Percentiles rank a stretch among this genome's conserved stretches.
Conservation (phyloP, 2,888 invertebrate genomes). For the Zygothrica quintamaculata region DNA sequence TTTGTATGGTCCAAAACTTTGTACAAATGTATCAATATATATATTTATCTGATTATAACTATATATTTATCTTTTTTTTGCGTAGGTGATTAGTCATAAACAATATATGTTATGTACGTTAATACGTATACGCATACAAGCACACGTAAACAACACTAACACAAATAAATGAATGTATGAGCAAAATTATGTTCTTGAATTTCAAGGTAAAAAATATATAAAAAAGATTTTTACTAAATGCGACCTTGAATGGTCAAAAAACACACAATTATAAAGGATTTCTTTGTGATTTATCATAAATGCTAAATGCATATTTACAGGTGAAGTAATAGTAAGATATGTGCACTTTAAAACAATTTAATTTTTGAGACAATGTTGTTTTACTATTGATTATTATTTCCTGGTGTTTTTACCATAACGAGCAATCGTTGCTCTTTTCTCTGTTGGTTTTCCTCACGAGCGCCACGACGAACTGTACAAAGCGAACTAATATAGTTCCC, state of each 20-base stretch:
- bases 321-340: conserved; percentile 22
- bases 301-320: conserved; percentile 16
- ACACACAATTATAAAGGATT: conserved; percentile 12
- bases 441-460: conserved; percentile 74
- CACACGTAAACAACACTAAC: background rate
- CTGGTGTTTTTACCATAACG: conserved; percentile 81
- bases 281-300: too few relatives aligned
- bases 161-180: conserved; percentile 8
- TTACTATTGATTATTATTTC: conserved; percentile 64
- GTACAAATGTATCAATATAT: background rate
- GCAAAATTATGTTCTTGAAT: conserved; percentile 60
- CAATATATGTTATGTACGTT: conserved; percentile 17
- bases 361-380: conserved; percentile 44
- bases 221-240: conserved; percentile 50
- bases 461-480: conserved; percentile 83
- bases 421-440: conserved; percentile 70
- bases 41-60: conserved; percentile 1
- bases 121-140: conserved; percentile 28
- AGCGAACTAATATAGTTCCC: conserved; percentile 83
- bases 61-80: conserved; percentile 3
- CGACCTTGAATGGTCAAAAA: conserved; percentile 68
- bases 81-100: conserved; percentile 24
- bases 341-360: conserved; percentile 24
- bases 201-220: conserved; percentile 76
- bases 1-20: too few relatives aligned